phyloP scores from a whole-genome alignment of 2,888 invertebrate genomes.

The Acrocyrtus sp. region DNA sequence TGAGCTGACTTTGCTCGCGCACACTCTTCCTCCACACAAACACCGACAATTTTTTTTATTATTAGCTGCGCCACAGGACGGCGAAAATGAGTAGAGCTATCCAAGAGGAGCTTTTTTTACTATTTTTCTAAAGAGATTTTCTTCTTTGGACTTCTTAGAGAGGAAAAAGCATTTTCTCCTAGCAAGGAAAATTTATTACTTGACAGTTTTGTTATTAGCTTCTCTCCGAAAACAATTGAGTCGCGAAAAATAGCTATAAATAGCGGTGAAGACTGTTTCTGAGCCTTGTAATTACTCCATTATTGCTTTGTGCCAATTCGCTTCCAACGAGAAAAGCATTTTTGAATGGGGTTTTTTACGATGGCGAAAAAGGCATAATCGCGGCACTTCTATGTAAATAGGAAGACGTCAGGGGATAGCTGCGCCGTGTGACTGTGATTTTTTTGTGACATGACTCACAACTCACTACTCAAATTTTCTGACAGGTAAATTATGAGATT shows the following conservation, averaged over 20 bases:
- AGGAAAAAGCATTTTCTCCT: background rate
- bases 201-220: constrained; percentile 49
- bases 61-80: constrained; percentile 23
- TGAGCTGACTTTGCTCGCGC: no score
- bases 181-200: constrained; percentile 38
- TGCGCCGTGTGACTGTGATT: no score
- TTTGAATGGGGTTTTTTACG: background rate
- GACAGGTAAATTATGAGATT: constrained; percentile 53
- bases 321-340: constrained; percentile 16
- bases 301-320: constrained; percentile 18
- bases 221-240: constrained; percentile 34
- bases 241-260: constrained; percentile 20
- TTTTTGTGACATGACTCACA: background rate
- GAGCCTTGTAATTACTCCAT: constrained; percentile 20
- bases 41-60: background rate
- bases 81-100: constrained; percentile 24
- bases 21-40: no score
- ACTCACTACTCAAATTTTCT: no score
- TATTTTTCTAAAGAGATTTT: no score
- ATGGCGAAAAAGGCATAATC: background rate
- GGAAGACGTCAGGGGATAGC: background rate
- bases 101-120: no score
- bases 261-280: constrained; percentile 10
- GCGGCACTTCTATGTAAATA: background rate
- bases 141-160: background rate